These are phyloP conservation scores for Blera fallax DNA, from an alignment of 2,888 invertebrate species.

Conservation along the genomic window DNA sequence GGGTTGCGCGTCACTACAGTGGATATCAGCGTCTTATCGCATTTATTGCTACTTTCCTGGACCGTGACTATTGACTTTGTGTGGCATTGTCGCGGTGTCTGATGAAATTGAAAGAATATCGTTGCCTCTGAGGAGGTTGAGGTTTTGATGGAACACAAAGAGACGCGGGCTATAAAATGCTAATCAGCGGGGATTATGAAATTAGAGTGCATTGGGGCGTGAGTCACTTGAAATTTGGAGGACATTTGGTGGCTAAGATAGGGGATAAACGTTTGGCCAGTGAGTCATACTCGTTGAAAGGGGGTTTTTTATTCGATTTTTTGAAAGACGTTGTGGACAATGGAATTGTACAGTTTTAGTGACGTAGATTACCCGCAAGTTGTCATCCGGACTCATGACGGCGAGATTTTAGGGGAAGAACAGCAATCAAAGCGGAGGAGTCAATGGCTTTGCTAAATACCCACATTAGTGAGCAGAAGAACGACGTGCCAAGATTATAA, in stretches of 20 bases:
- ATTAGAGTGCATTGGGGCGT: conserved; percentile 21
- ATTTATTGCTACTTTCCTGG: conserved; percentile 11
- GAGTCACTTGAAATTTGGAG: conserved; percentile 29
- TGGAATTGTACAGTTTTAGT: not conserved
- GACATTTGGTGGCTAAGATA: not conserved
- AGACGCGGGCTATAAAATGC: conserved; percentile 37
- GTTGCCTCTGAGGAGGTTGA: not conserved
- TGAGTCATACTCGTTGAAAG: not conserved
- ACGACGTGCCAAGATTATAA: too few species aligned
- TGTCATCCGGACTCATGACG: too few species aligned
- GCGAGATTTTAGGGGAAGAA: too few species aligned
- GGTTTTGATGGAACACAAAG: not conserved
- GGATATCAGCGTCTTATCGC: not conserved
- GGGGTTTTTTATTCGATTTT: not conserved
- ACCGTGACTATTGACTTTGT: conserved; percentile 12
- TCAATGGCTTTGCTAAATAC: too few species aligned
- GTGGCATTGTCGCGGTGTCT: not conserved
- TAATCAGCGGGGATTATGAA: conserved; percentile 52
- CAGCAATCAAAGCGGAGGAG: too few species aligned
- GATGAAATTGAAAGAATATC: conserved; percentile 4
- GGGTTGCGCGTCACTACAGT: conserved; percentile 11
- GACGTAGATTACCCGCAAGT: not conserved
- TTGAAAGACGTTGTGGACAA: not conserved
- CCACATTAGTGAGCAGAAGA: too few species aligned
- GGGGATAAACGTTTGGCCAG: conserved; percentile 4